Evolutionary conservation across 2,888 invertebrate species (phyloP).

Genomic region (Brachyptera putata): DNA sequence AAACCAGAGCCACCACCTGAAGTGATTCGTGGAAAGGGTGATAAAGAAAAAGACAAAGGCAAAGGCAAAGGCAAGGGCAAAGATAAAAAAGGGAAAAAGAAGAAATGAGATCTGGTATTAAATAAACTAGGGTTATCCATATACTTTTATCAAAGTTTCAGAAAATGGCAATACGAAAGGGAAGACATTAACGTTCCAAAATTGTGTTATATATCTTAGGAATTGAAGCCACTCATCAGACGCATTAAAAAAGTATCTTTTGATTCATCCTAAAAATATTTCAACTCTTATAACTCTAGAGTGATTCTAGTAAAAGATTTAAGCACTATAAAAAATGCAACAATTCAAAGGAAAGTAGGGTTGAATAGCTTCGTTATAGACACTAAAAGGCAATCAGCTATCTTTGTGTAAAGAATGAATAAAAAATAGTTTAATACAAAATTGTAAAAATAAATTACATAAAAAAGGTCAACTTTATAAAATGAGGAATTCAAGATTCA

Average conservation of each 20-base stretch:
- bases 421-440: neutral
- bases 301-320: no score
- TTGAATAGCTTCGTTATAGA: no score
- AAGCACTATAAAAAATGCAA: no score
- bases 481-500: neutral
- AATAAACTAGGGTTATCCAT: neutral
- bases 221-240: no score
- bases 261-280: no score
- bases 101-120: neutral
- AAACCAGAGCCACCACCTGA: neutral
- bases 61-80: slow-evolving; percentile 9
- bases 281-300: no score
- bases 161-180: neutral
- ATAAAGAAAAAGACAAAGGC: neutral
- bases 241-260: no score
- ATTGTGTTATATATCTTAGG: no score
- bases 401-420: no score
- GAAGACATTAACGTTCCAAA: neutral
- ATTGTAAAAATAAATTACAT: neutral
- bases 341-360: no score
- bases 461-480: neutral
- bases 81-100: neutral
- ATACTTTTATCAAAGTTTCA: neutral
- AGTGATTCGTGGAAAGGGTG: neutral
- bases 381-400: no score